Conservation (phyloP, 2,113 vertebrate genomes). For the Turnix velox region DNA sequence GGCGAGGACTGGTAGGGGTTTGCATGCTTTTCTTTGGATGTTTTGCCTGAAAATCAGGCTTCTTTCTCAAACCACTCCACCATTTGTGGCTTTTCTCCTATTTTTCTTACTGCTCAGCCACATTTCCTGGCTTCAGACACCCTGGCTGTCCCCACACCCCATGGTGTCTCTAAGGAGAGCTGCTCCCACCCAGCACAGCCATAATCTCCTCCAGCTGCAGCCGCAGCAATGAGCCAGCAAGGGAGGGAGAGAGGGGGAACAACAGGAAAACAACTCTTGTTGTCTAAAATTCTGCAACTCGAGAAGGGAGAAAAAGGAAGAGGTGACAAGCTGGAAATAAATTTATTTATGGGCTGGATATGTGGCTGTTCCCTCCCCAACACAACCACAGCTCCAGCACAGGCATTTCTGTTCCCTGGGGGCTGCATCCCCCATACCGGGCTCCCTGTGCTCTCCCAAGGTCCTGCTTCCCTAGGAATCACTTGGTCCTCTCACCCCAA, state of each 20-base stretch:
- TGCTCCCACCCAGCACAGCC: not conserved
- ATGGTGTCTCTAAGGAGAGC: not conserved
- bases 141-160: not conserved
- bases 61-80: not conserved
- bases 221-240: accelerated
- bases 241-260: not conserved
- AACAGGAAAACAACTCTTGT: not conserved
- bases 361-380: accelerated
- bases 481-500: not conserved
- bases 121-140: not conserved
- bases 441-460: not conserved
- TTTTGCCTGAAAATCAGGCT: not conserved
- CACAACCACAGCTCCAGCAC: not conserved
- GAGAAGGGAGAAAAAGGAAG: not conserved
- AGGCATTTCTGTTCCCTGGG: not conserved
- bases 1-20: accelerated
- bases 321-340: not conserved
- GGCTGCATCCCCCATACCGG: not conserved
- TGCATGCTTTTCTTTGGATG: accelerated
- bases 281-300: not conserved
- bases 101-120: not conserved
- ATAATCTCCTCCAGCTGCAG: not conserved
- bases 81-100: not conserved
- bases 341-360: not conserved
- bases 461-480: not conserved